These are phyloP conservation scores for Neostethus bicornis DNA, from an alignment of 2,797 vertebrate genomes.

Conservation along the genomic window DNA sequence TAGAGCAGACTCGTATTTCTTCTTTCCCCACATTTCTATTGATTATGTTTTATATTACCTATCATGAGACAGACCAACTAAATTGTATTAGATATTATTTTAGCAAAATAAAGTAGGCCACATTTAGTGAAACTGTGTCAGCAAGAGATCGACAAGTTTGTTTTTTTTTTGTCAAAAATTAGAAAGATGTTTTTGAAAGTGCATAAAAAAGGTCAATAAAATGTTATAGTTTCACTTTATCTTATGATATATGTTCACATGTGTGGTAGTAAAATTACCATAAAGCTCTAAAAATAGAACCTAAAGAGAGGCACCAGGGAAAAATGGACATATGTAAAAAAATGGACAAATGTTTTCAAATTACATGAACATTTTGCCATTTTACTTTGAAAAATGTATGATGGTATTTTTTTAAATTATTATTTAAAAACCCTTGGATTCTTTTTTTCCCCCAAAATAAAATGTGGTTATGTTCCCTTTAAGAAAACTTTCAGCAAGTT, in stretches of 20 bases:
- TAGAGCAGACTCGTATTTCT: background rate
- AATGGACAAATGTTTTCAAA: too few species aligned
- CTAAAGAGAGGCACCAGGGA: background rate
- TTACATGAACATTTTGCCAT: too few species aligned
- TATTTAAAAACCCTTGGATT: background rate
- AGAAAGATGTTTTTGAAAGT: conserved; percentile 34
- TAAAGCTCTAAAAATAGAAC: conserved; percentile 3
- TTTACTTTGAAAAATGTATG: background rate
- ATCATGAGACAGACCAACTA: background rate
- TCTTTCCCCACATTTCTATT: background rate
- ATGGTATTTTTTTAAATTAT: too few species aligned
- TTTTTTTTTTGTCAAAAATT: conserved; percentile 11
- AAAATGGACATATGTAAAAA: background rate
- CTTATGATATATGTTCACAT: background rate
- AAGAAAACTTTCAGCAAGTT: conserved; percentile 1
- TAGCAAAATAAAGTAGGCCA: conserved; percentile 6
- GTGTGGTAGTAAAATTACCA: background rate
- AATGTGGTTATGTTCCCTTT: conserved; percentile 10
- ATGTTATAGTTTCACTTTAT: conserved; percentile 20
- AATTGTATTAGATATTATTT: background rate
- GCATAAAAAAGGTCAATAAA: conserved; percentile 27
- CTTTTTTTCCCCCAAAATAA: conserved; percentile 11
- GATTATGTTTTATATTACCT: background rate
- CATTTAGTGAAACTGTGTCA: background rate
- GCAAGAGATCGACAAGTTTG: conserved; percentile 13